Evolutionary conservation across 2,797 vertebrate species (phyloP), one percentile per base, ranked within the genome.

Genomic region (Merluccius polli): DNA sequence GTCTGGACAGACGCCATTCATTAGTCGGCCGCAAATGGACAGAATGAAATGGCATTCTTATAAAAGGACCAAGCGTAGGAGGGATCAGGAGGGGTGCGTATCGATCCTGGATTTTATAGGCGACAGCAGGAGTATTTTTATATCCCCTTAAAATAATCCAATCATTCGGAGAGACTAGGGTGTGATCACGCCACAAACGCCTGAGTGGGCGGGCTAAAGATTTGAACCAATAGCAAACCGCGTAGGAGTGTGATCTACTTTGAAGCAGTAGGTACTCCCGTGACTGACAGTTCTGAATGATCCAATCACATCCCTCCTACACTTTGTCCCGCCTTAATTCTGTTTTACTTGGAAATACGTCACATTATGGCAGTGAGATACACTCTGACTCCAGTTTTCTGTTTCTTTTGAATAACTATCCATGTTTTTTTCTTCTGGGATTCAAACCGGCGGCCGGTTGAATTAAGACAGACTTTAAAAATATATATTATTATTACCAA

Each of bases 1-100:
- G 9, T 24, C 3, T 35, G 65, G 69, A 30, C 75, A 41, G 4
- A 73, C 32, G 2, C 11, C 27, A 31, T 27, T 31, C 67, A 68
- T 31, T 68, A 68, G 67, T 68, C 13, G 29, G 16, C 27, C 27
- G 29, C 67, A 31, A 13, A 24, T 13, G 13, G 67, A 68, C 30
- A 15, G 10, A 68, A 29, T 68, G 27, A 68, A 68, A 13, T 68
- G 30, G 29, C 59, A 24, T 67, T 82, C 33, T 35, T 74, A 70
- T 12, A 29, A 52, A 35, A 48, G 18, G 44, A 52, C n/a, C n/a
- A n/a, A 27, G 2, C n/a, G 18, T 27, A 63, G 8, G n/a, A 27
- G 48, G 48, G 21, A 5, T 52, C 18, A 1, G 21, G 48, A n/a
- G 18, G 48, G 48, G 9, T 41, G 38, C 11, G 13, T 48, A 48